Percentiles rank a stretch among this genome's conserved stretches.
phyloP scores from a whole-genome alignment of 2,797 vertebrate genomes.

The Danio aesculapii region DNA sequence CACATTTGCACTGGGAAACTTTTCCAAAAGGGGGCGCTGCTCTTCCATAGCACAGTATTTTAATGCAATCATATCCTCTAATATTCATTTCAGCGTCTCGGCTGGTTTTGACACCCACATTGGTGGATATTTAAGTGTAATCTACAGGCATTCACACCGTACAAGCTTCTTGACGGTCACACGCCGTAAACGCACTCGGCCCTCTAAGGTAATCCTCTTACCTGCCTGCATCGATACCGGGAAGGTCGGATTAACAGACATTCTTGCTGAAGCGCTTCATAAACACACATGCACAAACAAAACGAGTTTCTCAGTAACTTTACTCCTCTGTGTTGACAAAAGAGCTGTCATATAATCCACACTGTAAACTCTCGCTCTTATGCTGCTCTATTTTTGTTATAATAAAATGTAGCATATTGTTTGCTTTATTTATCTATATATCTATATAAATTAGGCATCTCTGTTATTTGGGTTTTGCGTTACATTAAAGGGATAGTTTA shows the following conservation, averaged over 20 bases:
- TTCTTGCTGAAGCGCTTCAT: slow-evolving; percentile 52
- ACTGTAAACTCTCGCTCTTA: background rate
- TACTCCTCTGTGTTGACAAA: background rate
- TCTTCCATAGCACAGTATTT: background rate
- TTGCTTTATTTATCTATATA: slow-evolving; percentile 2
- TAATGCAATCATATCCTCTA: background rate
- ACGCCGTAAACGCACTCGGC: slow-evolving; percentile 2
- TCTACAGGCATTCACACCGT: background rate
- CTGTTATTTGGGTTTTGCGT: background rate
- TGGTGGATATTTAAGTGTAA: background rate
- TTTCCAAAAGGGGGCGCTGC: slow-evolving; percentile 30
- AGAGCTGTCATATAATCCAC: background rate
- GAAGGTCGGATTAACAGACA: slow-evolving; percentile 50
- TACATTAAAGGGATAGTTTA: slow-evolving; percentile 1
- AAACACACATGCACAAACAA: background rate
- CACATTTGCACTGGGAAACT: background rate
- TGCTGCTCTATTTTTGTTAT: slow-evolving; percentile 1
- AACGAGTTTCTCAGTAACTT: slow-evolving; percentile 22
- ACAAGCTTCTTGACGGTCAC: background rate
- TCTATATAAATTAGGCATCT: background rate
- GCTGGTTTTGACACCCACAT: background rate
- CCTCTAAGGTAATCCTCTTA: slow-evolving; percentile 70
- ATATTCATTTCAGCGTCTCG: background rate
- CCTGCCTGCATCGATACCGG: slow-evolving; percentile 55
- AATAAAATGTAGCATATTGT: background rate